Conservation (phyloP, 2,888 invertebrate species). For the Drosophila merina region DNA sequence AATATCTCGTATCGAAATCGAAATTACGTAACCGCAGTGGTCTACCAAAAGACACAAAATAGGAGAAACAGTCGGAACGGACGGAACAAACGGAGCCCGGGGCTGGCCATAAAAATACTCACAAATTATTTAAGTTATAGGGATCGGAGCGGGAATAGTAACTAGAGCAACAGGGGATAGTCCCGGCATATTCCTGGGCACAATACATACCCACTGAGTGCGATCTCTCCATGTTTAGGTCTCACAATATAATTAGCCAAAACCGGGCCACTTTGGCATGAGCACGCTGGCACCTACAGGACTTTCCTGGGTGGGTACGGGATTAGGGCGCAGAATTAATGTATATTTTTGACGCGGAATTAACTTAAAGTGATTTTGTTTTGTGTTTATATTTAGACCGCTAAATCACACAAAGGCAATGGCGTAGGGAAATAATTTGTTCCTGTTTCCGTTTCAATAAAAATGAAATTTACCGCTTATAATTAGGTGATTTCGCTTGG, state of each 20-base stretch:
- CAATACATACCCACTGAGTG: conserved; percentile 57
- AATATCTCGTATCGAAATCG: conserved; percentile 46
- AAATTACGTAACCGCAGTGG: conserved; percentile 68
- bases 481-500: conserved; percentile 26
- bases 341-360: conserved; percentile 50
- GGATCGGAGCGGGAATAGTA: conserved; percentile 5
- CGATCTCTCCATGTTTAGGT: conserved; percentile 68
- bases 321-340: conserved; percentile 48
- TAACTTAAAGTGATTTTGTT: conserved; percentile 47
- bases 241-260: conserved; percentile 73
- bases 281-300: conserved; percentile 23
- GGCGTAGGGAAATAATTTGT: conserved; percentile 35
- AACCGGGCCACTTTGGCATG: conserved; percentile 66
- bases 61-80: conserved; percentile 18
- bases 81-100: conserved; percentile 34
- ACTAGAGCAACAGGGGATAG: conserved; percentile 24
- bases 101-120: conserved; percentile 64
- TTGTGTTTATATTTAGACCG: conserved; percentile 77
- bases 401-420: conserved; percentile 41
- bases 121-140: conserved; percentile 43
- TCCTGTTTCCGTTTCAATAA: conserved; percentile 26
- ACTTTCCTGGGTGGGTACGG: conserved; percentile 10
- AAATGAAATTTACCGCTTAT: conserved; percentile 35
- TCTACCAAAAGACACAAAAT: conserved; percentile 18
- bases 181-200: conserved; percentile 1